phyloP scores from a whole-genome alignment of 2,797 vertebrate species.

The Acipenser ruthenus region DNA sequence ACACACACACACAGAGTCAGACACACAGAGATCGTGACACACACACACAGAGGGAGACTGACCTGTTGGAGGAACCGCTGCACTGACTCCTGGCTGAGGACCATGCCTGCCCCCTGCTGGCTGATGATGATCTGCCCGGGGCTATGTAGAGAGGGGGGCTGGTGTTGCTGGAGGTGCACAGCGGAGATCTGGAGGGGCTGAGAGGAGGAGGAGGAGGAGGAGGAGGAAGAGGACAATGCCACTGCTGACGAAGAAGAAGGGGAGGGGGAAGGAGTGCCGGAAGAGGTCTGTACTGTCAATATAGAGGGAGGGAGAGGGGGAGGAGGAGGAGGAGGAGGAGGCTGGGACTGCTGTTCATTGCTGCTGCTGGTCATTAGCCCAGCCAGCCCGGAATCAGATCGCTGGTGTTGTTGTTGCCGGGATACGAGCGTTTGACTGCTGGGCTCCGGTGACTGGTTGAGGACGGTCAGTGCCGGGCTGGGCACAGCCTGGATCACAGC shows the following conservation, averaged over 20 bases:
- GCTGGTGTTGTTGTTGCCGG: conserved; percentile 44
- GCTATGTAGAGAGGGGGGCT: conserved; percentile 63
- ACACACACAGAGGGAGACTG: conserved; percentile 26
- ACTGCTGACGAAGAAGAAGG: conserved; percentile 37
- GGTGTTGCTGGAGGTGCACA: conserved; percentile 51
- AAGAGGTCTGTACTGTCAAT: conserved; percentile 49
- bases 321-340: neutral
- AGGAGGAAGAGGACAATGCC: conserved; percentile 38
- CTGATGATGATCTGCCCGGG: conserved; percentile 81
- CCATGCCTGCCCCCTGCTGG: conserved; percentile 64
- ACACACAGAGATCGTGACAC: neutral
- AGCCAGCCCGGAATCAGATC: conserved; percentile 35
- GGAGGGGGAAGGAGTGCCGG: conserved; percentile 37
- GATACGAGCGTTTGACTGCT: conserved; percentile 47
- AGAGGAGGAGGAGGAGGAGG: conserved; percentile 29
- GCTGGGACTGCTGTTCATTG: conserved; percentile 43
- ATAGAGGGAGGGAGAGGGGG: conserved; percentile 41
- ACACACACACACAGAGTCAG: neutral
- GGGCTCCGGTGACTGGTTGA: conserved; percentile 48
- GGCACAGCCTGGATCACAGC: conserved; percentile 63
- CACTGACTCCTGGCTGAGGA: conserved; percentile 81
- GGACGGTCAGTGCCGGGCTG: conserved; percentile 66
- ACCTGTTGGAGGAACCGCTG: conserved; percentile 96
- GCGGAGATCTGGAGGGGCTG: conserved; percentile 58
- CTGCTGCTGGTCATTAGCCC: conserved; percentile 48